phyloP scores from a whole-genome alignment of 2,888 invertebrate species.

The Muschampia plurimacula region DNA sequence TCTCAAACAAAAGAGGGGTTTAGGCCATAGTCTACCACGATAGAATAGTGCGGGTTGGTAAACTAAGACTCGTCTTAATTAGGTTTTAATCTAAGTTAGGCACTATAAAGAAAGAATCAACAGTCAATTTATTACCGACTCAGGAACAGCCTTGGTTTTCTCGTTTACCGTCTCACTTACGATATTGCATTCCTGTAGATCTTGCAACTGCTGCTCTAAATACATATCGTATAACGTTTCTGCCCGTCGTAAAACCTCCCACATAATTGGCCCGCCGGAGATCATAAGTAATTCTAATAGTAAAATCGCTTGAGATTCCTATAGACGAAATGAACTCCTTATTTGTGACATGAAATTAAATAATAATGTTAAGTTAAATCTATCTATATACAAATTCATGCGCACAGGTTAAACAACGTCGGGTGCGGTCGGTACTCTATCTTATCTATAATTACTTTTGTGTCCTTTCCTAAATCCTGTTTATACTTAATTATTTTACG shows the following conservation, averaged over 20 bases:
- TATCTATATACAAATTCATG: neutral
- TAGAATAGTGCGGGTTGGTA: no score
- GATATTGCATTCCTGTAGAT: constrained; percentile 61
- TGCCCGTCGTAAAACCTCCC: constrained; percentile 61
- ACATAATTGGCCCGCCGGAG: constrained; percentile 73
- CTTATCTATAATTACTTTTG: no score
- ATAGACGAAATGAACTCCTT: neutral
- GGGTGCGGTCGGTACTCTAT: no score
- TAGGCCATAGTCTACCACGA: no score
- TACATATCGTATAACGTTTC: constrained; percentile 63
- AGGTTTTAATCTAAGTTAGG: no score
- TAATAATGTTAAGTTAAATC: neutral
- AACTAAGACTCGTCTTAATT: no score
- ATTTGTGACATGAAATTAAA: neutral
- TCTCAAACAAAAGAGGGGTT: no score
- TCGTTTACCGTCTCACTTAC: constrained; percentile 50
- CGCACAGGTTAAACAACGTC: no score
- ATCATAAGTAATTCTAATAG: constrained; percentile 66
- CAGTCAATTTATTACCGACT: constrained; percentile 31
- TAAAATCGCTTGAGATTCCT: constrained; percentile 70
- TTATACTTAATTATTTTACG: no score
- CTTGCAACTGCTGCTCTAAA: constrained; percentile 54
- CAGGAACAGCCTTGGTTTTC: constrained; percentile 42
- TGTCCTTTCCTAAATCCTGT: no score
- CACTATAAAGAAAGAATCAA: neutral